Evolutionary conservation across 2,113 vertebrate genomes (phyloP).

Genomic region (Sitta europaea): DNA sequence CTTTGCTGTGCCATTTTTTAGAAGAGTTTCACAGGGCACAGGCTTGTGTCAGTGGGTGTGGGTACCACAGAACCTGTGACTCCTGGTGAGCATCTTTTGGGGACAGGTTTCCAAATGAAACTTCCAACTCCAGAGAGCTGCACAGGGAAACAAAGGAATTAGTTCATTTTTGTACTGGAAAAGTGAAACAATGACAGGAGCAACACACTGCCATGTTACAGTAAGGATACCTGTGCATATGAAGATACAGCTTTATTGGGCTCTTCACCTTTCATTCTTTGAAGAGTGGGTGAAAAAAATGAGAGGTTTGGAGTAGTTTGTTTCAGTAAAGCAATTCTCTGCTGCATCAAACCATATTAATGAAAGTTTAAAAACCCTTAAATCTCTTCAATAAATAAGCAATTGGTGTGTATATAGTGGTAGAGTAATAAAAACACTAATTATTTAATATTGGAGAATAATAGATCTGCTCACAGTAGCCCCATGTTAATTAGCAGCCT

Average conservation of each 20-base stretch:
- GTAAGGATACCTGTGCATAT: background rate
- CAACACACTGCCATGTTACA: background rate
- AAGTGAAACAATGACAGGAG: background rate
- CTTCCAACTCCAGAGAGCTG: background rate
- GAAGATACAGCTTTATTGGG: background rate
- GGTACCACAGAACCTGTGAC: background rate
- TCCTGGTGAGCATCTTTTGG: background rate
- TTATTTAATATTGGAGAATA: slow-evolving; percentile 35
- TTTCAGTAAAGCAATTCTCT: background rate
- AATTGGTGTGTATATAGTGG: background rate
- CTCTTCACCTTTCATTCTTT: background rate
- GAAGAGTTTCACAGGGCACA: background rate
- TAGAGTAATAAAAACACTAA: slow-evolving; percentile 14
- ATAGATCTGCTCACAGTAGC: background rate
- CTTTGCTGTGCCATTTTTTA: background rate
- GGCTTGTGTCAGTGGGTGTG: background rate
- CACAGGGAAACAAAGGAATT: background rate
- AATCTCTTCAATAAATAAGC: slow-evolving; percentile 2
- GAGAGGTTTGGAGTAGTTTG: background rate
- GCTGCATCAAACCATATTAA: background rate
- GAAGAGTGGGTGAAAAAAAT: background rate
- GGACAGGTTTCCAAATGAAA: background rate
- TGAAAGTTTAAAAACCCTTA: background rate
- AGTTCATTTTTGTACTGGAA: background rate
- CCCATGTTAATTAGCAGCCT: background rate